Conservation (phyloP, 2,888 invertebrate genomes). For the Caradrina clavipalpis region DNA sequence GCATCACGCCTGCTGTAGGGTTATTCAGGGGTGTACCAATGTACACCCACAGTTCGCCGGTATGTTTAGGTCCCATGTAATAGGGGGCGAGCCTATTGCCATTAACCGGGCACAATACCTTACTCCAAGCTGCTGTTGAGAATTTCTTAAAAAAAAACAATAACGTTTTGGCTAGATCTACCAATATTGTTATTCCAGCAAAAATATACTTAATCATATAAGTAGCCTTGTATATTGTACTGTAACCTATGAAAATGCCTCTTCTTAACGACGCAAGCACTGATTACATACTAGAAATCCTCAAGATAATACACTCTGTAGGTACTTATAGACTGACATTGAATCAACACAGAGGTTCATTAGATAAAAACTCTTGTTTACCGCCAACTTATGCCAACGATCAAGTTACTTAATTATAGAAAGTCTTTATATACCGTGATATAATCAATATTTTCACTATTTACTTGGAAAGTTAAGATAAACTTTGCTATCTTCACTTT, state of each 20-base stretch:
- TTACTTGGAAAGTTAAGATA: constrained; percentile 30
- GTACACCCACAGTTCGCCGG: no score
- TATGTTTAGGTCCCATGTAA: no score
- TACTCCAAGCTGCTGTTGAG: no score
- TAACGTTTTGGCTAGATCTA: no score
- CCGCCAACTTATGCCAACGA: not conserved
- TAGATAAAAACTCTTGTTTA: constrained; percentile 19
- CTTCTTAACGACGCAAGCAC: not conserved
- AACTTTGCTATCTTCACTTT: constrained; percentile 20
- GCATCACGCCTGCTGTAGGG: no score
- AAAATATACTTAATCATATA: no score
- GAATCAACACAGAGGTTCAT: constrained; percentile 1
- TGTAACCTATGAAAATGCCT: not conserved
- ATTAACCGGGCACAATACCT: no score
- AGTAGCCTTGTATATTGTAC: not conserved
- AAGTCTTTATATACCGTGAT: constrained; percentile 10
- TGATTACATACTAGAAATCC: not conserved
- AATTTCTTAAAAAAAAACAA: no score
- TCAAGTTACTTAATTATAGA: constrained; percentile 37
- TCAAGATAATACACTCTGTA: not conserved
- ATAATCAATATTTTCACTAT: constrained; percentile 50
- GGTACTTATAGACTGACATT: not conserved
- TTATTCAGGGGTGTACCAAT: no score
- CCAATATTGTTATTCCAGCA: no score
- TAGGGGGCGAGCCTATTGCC: no score